Evolutionary conservation across 2,113 vertebrate genomes (phyloP).

Genomic region (Psilopogon haemacephalus): DNA sequence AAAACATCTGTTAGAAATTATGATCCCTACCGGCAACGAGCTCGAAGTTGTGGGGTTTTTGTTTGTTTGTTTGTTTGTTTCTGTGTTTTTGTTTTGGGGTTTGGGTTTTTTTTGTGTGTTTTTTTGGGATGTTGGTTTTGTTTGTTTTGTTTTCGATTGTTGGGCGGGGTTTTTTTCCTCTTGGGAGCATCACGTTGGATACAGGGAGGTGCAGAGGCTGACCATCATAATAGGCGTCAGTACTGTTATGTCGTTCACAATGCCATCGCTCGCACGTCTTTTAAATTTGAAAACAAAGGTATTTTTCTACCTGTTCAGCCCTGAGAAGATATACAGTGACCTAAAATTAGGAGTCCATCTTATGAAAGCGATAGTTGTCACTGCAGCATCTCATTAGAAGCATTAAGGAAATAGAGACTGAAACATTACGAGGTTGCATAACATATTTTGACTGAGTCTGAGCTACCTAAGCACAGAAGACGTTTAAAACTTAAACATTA

Average conservation of each 20-base stretch:
- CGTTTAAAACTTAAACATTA: background rate
- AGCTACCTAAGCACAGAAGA: background rate
- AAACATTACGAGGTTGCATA: background rate
- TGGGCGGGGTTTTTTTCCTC: background rate
- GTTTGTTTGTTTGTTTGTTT: fast-evolving
- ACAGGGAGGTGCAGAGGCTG: background rate
- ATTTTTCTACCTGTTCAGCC: background rate
- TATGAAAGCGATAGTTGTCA: background rate
- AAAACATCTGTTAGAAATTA: background rate
- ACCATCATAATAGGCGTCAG: background rate
- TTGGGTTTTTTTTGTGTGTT: too few species aligned
- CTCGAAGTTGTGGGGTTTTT: background rate
- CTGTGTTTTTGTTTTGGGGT: too few species aligned
- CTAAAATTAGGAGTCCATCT: background rate
- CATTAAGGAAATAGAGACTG: background rate
- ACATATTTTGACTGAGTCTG: background rate
- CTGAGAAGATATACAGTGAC: background rate
- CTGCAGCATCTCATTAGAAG: background rate
- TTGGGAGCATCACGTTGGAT: background rate
- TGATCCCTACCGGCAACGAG: background rate
- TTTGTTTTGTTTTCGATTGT: background rate
- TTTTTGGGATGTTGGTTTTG: too few species aligned
- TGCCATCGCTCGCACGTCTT: fast-evolving
- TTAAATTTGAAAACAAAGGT: background rate
- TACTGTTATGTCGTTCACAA: background rate